These are phyloP conservation scores for Plagiodera versicolora DNA, from an alignment of 2,888 invertebrate species.

Conservation along the genomic window DNA sequence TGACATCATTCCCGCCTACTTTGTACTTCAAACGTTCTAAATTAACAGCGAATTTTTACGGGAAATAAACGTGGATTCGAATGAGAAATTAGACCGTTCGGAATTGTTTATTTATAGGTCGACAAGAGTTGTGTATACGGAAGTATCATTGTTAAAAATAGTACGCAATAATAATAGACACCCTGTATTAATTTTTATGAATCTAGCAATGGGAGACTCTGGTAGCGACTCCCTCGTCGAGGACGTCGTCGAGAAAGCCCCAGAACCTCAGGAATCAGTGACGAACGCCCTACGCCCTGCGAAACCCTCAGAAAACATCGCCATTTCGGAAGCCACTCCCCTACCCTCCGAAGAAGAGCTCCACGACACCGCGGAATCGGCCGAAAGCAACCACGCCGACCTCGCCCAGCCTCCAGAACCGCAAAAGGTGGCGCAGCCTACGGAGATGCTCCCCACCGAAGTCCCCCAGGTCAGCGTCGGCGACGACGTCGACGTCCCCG, in stretches of 20 bases:
- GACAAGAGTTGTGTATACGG: background rate
- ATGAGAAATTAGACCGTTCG: too few relatives aligned
- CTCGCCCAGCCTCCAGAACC: too few relatives aligned
- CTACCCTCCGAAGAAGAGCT: conserved; percentile 2
- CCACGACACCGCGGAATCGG: background rate
- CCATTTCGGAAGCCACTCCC: background rate
- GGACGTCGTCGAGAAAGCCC: conserved; percentile 3
- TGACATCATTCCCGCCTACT: too few relatives aligned
- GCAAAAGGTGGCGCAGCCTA: too few relatives aligned
- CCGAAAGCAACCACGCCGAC: too few relatives aligned
- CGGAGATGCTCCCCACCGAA: too few relatives aligned
- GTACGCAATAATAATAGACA: background rate
- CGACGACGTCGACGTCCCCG: background rate
- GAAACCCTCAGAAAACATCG: conserved; percentile 13
- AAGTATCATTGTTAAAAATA: background rate
- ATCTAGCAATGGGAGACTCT: conserved; percentile 20
- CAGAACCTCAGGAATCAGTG: background rate
- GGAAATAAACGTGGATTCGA: too few relatives aligned
- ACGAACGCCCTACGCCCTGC: conserved; percentile 9
- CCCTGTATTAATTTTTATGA: too few relatives aligned
- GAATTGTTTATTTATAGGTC: background rate
- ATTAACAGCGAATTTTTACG: too few relatives aligned
- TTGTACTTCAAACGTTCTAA: too few relatives aligned
- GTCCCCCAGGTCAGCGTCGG: too few relatives aligned
- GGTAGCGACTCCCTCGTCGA: background rate